Evolutionary conservation across 2,113 vertebrate genomes (phyloP), one percentile per base, ranked within the genome.

Genomic region (Crotophaga sulcirostris): DNA sequence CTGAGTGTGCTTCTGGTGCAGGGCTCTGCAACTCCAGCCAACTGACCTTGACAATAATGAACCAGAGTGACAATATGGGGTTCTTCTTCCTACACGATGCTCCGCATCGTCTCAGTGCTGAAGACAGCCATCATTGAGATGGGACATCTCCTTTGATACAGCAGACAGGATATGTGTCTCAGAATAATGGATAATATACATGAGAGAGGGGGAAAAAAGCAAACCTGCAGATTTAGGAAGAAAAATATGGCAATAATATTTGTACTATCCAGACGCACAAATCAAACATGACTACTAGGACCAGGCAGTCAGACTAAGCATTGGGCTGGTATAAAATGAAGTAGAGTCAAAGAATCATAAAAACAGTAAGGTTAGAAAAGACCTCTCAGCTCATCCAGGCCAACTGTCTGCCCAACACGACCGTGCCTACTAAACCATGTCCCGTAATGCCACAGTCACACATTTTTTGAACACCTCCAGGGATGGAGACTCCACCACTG

Each of bases 101-200:
- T 52, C 78, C 38, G 47, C n/a, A 3, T 3, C 26, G 38, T 15
- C 63, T 38, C 47, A 1, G 0, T 38, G 70, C 56, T 81, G 64
- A 55, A 24, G 14, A 12, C 2, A 74, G 44, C 28, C 19, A 4
- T 4, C 19, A 11, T 1, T 21, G 58, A 26, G 70, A 45, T 16
- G 42, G 31, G 1, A 8, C 51, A 12, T 13, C 38, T 44, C 52
- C 70, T 64, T 21, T 7, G 28, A n/a, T 3, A 29, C 7, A 21
- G n/a, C 34, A 11, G 24, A 25, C 1, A 51, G 34, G 29, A 31
- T 2, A 7, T 23, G 24, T 11, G 33, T 16, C 76, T 29, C 56
- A 16, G 54, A 33, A 40, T 7, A 36, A 51, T 0, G 7, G 45
- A 24, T 4, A n/a, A 17, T 33, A 10, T 4, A 20, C 4, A 1